Base-by-base conservation (phyloP, 2,113 vertebrate species). In the Eubucco bourcierii region DNA sequence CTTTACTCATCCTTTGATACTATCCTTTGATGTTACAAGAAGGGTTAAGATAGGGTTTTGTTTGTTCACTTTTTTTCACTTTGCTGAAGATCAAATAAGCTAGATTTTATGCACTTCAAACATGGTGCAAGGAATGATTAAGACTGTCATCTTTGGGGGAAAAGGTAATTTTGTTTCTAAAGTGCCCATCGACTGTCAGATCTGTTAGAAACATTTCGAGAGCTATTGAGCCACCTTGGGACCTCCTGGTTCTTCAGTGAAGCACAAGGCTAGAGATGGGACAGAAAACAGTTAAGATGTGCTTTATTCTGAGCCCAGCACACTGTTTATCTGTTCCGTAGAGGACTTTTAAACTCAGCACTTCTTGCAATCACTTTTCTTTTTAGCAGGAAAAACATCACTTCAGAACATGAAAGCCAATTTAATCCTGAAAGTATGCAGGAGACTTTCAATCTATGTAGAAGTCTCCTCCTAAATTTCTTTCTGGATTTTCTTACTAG, bases 21-120 rank as follows among this genome's bases (percentile, higher is more conserved):
- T 55, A 87, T 53, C 56, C 53, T 85, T 95, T 58, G 78, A 77
- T 96, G 74, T 95, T 91, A 76, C 70, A 74, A 84, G 52, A 50
- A 90, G 75, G 56, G n/a, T 77, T 92, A 58, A 2, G 7, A 67
- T 46, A 80, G 4, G 5, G 7, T 16, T 64, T 63, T 80, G 12
- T 61, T 53, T 58, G 12, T 65, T 68, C 9, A 6, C 1, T 46
- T 34, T 44, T 81, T 88, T 86, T 82, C 52, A 73, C 24, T 73
- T 53, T 61, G n/a, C 59, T 41, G 41, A 80, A 52, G 68, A 60
- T 89, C 33, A 83, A 68, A 80, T 27, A 64, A 24, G 24, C 37
- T 80, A 4, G 76, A 77, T 71, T 87, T 95, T 87, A 27, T 25
- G 70, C 37, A 55, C 52, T 90, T 94, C 59, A 94, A 89, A 89